Percentiles rank a stretch among this genome's conserved stretches.
phyloP scores from a whole-genome alignment of 2,888 invertebrate genomes.

The Trichacis sp. region DNA sequence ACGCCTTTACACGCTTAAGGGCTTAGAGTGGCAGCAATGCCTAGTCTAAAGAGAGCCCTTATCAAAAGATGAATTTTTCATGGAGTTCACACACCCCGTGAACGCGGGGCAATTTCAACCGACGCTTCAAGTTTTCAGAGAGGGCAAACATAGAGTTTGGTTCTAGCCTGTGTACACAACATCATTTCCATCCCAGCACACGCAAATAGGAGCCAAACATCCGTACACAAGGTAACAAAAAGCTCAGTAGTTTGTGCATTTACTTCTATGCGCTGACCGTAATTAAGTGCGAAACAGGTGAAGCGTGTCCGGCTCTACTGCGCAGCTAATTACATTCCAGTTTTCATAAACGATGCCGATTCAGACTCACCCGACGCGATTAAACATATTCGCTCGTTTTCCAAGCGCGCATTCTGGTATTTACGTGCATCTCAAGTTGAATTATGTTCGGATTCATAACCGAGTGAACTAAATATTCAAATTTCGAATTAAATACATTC shows the following conservation, averaged over 20 bases:
- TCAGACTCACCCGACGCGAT: no score
- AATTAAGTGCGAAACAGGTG: conserved; percentile 36
- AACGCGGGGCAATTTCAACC: conserved; percentile 21
- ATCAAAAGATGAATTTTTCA: conserved; percentile 32
- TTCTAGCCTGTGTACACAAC: conserved; percentile 38
- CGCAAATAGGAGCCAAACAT: conserved; percentile 34
- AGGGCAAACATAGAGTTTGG: conserved; percentile 37
- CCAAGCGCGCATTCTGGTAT: no score
- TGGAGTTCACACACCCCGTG: conserved; percentile 22
- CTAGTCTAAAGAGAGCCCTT: conserved; percentile 12
- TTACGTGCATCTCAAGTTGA: no score
- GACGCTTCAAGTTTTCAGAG: conserved; percentile 36
- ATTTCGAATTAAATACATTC: no score
- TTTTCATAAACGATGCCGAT: conserved; percentile 34
- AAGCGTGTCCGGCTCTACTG: conserved; percentile 14
- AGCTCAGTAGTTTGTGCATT: conserved; percentile 30
- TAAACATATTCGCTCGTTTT: no score
- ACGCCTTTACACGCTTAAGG: not conserved
- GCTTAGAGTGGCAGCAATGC: not conserved
- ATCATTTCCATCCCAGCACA: conserved; percentile 32
- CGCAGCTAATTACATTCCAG: conserved; percentile 47
- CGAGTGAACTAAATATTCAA: no score
- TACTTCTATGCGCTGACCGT: conserved; percentile 31
- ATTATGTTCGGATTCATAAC: no score
- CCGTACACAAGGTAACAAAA: conserved; percentile 27